phyloP scores from a whole-genome alignment of 2,888 invertebrate species.

The Prenolepis imparis region DNA sequence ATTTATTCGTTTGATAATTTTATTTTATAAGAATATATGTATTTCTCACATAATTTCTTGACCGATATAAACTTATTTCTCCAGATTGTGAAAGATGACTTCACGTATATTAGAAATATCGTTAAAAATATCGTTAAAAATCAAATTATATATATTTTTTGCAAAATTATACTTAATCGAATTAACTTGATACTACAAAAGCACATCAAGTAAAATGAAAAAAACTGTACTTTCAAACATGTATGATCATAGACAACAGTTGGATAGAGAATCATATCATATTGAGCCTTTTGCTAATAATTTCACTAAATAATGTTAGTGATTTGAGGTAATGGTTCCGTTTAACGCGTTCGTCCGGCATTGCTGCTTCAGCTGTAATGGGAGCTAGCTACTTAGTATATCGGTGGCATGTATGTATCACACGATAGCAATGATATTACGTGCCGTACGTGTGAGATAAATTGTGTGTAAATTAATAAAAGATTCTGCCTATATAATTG shows the following conservation, averaged over 20 bases:
- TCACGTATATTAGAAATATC: neutral
- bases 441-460: conserved; percentile 37
- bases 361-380: conserved; percentile 68
- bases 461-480: conserved; percentile 41
- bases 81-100: neutral
- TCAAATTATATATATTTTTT: neutral
- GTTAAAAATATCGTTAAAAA: neutral
- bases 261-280: conserved; percentile 62
- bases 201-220: neutral
- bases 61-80: neutral
- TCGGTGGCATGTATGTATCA: conserved; percentile 65
- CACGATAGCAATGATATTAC: conserved; percentile 47
- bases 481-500: conserved; percentile 23
- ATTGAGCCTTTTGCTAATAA: conserved; percentile 73
- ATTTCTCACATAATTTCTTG: neutral
- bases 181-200: neutral
- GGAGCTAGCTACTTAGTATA: conserved; percentile 64
- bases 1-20: neutral
- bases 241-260: neutral
- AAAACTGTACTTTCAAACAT: neutral
- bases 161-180: neutral
- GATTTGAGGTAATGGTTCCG: conserved; percentile 77
- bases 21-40: neutral
- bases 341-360: conserved; percentile 75
- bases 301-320: conserved; percentile 76